These are phyloP conservation scores for Orthonychiurus folsomi DNA, from an alignment of 2,888 invertebrate genomes.

Conservation along the genomic window DNA sequence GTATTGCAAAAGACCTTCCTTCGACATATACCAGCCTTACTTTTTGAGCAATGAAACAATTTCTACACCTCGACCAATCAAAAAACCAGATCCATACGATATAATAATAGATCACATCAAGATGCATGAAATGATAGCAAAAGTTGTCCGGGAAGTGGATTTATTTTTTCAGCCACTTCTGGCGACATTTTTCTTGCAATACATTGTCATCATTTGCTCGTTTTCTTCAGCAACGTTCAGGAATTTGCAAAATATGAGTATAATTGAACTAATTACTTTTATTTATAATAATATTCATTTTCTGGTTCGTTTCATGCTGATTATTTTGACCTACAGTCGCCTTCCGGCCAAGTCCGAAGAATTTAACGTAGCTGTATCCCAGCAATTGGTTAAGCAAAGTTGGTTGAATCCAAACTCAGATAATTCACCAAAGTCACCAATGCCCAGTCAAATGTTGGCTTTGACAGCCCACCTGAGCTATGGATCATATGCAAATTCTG, in stretches of 20 bases:
- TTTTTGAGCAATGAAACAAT: no score
- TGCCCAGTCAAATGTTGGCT: background rate
- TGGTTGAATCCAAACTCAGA: background rate
- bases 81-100: background rate
- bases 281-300: constrained; percentile 1
- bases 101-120: background rate
- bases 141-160: background rate
- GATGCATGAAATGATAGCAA: background rate
- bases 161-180: background rate
- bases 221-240: background rate
- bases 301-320: background rate
- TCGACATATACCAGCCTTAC: no score
- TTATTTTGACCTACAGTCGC: background rate
- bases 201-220: background rate
- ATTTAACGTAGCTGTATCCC: background rate
- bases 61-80: no score
- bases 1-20: no score
- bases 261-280: background rate
- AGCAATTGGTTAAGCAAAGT: background rate
- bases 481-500: background rate
- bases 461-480: background rate
- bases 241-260: background rate
- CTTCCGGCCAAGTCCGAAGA: background rate
- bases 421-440: background rate
- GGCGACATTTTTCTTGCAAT: background rate